Base-by-base conservation (phyloP, 1,140 invertebrate genomes). In the Heliconius eleuchia region DNA sequence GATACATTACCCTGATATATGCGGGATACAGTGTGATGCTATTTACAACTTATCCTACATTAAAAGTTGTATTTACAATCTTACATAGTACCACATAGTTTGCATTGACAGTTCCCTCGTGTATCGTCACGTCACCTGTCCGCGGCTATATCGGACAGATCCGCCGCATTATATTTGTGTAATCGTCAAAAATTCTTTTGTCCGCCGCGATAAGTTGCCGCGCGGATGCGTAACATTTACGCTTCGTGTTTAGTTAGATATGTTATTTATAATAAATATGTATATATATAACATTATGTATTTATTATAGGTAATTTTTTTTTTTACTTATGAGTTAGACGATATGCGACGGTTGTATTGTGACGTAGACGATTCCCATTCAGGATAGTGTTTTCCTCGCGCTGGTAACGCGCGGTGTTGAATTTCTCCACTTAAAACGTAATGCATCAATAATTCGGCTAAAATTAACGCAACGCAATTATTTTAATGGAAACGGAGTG, bases 121-220 rank as follows among this genome's bases (percentile, higher is more conserved):
- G 81, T 85, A 85, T 87, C 85, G 83, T 80, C 82, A 76, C 81
- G 86, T 90, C 86, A 90, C 88, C 87, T 90, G 86, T 86, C 87
- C 83, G 74, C 78, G 57, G 75, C 80, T 83, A 87, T 82, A 88
- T 86, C 84, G 80, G 83, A 81, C 81, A 74, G 71, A 75, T 71
- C 50, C 71, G 77, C 71, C 71, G 81, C 80, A 90, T 88, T 88
- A 86, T 88, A 84, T 88, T 82, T 89, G 85, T 77, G 83, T 86
- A 85, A 84, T 87, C 87, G 86, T 83, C 86, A 82, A 89, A 90
- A 88, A 88, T 88, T 90, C 87, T 87, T 90, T 90, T 88, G 87
- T 90, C 80, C 83, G 75, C 79, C 37, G 23, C 84, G 86, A 89
- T 87, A 88, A 86, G 71, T 82, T n/a, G 73, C 78, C 80, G 83